A percentile compares a stretch with the other conserved stretches of the same genome.
phyloP scores from a whole-genome alignment of 1,140 invertebrate species.

The Sitophilus oryzae region DNA sequence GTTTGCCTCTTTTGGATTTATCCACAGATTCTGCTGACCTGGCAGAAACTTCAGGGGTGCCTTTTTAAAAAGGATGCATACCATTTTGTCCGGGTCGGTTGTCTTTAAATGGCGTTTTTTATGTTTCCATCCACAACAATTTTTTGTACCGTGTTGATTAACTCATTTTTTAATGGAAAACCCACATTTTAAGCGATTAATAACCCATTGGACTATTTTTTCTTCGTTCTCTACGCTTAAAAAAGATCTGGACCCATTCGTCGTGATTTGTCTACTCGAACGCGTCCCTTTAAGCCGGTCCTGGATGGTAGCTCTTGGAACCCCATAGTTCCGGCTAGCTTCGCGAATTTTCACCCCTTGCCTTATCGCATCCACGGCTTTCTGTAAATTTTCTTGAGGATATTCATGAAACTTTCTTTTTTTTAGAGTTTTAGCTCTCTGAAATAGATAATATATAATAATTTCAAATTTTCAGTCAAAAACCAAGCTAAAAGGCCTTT shows the following conservation, averaged over 20 bases:
- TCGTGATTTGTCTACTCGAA: neutral
- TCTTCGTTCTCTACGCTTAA: constrained; percentile 3
- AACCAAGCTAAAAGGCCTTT: no score
- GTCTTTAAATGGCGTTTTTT: neutral
- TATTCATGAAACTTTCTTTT: no score
- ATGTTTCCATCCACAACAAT: constrained; percentile 2
- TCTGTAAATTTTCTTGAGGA: neutral
- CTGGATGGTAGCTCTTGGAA: constrained; percentile 10
- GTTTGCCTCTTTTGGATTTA: constrained; percentile 1
- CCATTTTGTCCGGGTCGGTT: neutral
- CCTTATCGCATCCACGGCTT: constrained; percentile 4
- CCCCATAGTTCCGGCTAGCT: constrained; percentile 1
- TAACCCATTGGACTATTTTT: constrained; percentile 1
- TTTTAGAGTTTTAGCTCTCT: neutral
- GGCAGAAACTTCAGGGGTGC: constrained; percentile 2
- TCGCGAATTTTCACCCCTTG: constrained; percentile 1
- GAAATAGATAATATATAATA: no score
- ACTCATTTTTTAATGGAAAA: constrained; percentile 5
- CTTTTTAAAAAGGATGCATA: neutral
- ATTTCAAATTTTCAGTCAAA: no score
- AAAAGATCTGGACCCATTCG: neutral
- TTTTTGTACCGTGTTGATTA: constrained; percentile 2
- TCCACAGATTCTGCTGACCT: constrained; percentile 6
- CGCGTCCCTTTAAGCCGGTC: constrained; percentile 4
- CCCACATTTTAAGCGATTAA: neutral